These are phyloP conservation scores for Tiliacea aurago DNA, from an alignment of 2,888 invertebrate species.

Conservation along the genomic window DNA sequence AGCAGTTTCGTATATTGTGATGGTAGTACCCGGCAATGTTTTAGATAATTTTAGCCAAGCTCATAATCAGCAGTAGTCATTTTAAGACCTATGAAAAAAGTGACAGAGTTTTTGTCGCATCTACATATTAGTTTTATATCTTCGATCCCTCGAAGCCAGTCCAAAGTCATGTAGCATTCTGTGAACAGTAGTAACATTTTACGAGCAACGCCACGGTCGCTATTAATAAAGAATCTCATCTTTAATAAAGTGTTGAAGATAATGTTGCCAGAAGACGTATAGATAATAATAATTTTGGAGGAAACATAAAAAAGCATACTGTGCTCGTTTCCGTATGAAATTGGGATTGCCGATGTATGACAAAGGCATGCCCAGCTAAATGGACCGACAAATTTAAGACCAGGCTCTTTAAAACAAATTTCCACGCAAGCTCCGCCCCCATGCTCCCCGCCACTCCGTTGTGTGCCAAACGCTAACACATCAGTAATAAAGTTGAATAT, in stretches of 20 bases:
- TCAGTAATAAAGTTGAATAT: no score
- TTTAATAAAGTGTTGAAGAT: slow-evolving; percentile 23
- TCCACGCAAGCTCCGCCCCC: no score
- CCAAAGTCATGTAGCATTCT: slow-evolving; percentile 30
- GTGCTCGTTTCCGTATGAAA: background rate
- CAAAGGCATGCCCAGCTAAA: background rate
- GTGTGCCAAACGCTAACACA: no score
- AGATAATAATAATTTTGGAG: background rate
- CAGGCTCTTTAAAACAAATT: background rate
- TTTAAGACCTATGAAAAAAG: background rate
- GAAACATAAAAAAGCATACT: background rate
- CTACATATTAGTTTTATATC: slow-evolving; percentile 21
- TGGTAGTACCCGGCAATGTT: background rate
- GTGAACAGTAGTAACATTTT: slow-evolving; percentile 50
- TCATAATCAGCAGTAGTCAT: background rate
- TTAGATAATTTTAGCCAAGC: background rate
- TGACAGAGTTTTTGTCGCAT: background rate
- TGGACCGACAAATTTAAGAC: no score
- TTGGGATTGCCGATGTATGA: background rate
- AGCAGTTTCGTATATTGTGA: background rate
- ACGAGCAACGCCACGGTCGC: slow-evolving; percentile 38
- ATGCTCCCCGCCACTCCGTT: no score
- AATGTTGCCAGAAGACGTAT: background rate
- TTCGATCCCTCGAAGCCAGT: slow-evolving; percentile 3
- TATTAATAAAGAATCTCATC: slow-evolving; percentile 50